A percentile compares a stretch with the other conserved stretches of the same genome.
phyloP scores from a whole-genome alignment of 2,797 vertebrate genomes.

The Melanotaenia boesemani region DNA sequence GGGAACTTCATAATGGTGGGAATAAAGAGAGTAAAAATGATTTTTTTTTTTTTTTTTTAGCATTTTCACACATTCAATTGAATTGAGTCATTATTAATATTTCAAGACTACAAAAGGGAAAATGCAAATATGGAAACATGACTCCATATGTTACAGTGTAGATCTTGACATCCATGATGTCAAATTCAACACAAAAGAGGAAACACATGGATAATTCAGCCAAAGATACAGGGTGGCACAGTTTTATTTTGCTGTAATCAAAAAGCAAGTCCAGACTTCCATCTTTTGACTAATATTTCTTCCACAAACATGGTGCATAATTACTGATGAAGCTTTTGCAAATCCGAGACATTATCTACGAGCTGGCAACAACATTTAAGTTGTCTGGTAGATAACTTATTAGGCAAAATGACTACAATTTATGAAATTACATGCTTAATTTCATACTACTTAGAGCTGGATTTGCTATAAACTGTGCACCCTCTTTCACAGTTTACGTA shows the following conservation, averaged over 20 bases:
- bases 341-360: slow-evolving; percentile 42
- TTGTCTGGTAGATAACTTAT: slow-evolving; percentile 61
- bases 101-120: background rate
- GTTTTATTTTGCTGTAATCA: slow-evolving; percentile 27
- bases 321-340: slow-evolving; percentile 17
- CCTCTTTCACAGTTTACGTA: slow-evolving; percentile 33
- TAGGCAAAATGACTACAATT: slow-evolving; percentile 46
- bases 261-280: slow-evolving; percentile 4
- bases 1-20: slow-evolving; percentile 4
- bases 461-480: slow-evolving; percentile 51
- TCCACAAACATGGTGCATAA: slow-evolving; percentile 21
- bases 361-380: slow-evolving; percentile 39
- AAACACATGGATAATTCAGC: background rate
- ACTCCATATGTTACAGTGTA: background rate
- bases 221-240: background rate
- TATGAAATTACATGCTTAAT: slow-evolving; percentile 65
- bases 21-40: background rate
- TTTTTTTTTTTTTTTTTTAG: background rate
- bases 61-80: background rate
- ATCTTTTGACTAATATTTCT: slow-evolving; percentile 14
- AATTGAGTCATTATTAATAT: slow-evolving; percentile 11
- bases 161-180: background rate
- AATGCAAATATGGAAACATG: slow-evolving; percentile 1
- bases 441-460: slow-evolving; percentile 49
- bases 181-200: slow-evolving; percentile 1